A percentile compares a stretch with the other conserved stretches of the same genome.
Conservation (phyloP, 2,888 invertebrate species). For the Synergus japonicus region DNA sequence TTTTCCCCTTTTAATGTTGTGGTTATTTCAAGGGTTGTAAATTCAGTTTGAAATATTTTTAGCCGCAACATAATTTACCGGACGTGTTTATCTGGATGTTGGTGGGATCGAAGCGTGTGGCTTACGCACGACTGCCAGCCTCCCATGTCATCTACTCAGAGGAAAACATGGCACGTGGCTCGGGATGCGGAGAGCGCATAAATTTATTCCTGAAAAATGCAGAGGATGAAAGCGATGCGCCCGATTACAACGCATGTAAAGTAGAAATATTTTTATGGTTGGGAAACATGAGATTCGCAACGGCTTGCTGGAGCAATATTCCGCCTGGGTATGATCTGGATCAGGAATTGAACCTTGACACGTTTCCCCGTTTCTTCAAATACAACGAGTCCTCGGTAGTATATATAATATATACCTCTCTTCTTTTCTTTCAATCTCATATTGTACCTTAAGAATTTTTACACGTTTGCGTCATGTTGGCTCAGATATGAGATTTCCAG, state of each 20-base stretch:
- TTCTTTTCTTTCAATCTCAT: background rate
- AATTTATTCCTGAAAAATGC: conserved; percentile 68
- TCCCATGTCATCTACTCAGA: conserved; percentile 78
- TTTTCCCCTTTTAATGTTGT: background rate
- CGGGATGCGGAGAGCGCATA: conserved; percentile 77
- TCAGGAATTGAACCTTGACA: conserved; percentile 58
- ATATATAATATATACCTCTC: conserved; percentile 6
- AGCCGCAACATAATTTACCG: conserved; percentile 80
- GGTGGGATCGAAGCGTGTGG: conserved; percentile 78
- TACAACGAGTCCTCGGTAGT: conserved; percentile 67
- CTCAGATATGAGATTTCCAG: background rate
- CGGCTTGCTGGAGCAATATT: conserved; percentile 69
- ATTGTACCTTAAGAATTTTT: background rate
- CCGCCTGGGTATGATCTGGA: conserved; percentile 71
- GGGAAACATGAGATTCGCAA: conserved; percentile 65
- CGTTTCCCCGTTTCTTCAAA: conserved; percentile 69
- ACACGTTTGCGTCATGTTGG: background rate
- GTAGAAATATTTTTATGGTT: conserved; percentile 73
- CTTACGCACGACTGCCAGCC: conserved; percentile 79
- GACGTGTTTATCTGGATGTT: conserved; percentile 82
- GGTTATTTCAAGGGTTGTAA: background rate
- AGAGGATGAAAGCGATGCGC: conserved; percentile 49
- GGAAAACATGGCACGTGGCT: conserved; percentile 76
- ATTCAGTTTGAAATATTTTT: background rate
- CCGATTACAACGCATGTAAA: conserved; percentile 68